A percentile compares a stretch with the other conserved stretches of the same genome.
Conservation (phyloP, 2,113 vertebrate genomes). For the Aix galericulata region DNA sequence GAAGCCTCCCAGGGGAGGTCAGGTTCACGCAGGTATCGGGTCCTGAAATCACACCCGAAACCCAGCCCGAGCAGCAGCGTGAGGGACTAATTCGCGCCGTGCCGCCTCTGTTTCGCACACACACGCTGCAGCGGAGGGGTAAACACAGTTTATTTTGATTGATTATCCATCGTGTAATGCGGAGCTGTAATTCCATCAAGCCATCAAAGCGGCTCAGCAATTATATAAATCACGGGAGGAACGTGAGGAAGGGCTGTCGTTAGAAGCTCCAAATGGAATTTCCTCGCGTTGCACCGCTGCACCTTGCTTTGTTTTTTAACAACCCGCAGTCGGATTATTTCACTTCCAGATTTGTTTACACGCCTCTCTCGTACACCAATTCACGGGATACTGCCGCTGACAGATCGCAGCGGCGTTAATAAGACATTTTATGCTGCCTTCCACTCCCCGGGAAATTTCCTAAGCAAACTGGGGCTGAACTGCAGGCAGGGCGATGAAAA, state of each 20-base stretch:
- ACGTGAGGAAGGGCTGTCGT: background rate
- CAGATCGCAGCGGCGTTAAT: background rate
- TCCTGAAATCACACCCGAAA: slow-evolving; percentile 12
- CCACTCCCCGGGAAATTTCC: background rate
- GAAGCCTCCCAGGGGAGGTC: background rate
- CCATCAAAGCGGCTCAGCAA: slow-evolving; percentile 12
- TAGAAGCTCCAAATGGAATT: slow-evolving; percentile 6
- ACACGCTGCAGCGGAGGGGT: background rate
- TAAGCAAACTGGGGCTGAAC: background rate
- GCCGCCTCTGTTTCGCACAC: background rate
- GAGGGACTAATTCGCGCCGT: accelerated
- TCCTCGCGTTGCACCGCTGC: background rate
- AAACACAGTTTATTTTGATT: slow-evolving; percentile 43
- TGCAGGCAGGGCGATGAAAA: accelerated
- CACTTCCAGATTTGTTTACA: background rate
- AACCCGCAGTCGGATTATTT: background rate
- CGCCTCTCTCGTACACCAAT: background rate
- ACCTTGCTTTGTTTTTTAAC: background rate
- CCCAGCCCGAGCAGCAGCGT: accelerated
- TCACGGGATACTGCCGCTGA: background rate
- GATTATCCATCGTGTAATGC: slow-evolving; percentile 34
- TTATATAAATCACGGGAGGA: slow-evolving; percentile 13
- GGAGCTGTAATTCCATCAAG: slow-evolving; percentile 48
- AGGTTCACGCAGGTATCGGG: background rate
- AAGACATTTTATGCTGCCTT: background rate